Percentiles rank a stretch among this genome's conserved stretches.
Conservation (phyloP, 2,113 vertebrate species). For the Rhinichthys klamathensis region DNA sequence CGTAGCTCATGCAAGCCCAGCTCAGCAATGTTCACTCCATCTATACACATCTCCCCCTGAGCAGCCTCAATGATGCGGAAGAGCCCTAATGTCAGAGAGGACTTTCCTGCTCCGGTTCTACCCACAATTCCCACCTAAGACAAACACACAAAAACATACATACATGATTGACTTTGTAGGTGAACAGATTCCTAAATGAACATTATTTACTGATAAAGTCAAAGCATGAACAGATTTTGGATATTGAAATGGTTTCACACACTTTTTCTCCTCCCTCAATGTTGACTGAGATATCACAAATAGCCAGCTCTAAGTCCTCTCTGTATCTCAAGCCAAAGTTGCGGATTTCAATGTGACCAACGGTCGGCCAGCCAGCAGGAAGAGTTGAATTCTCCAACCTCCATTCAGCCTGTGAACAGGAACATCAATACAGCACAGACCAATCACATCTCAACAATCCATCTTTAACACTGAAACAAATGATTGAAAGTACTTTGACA, state of each 20-base stretch:
- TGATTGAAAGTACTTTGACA: neutral
- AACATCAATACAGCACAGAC: conserved; percentile 30
- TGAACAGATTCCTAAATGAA: neutral
- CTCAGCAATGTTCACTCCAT: conserved; percentile 84
- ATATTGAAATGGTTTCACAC: neutral
- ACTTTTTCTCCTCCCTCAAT: conserved; percentile 92
- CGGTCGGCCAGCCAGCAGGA: conserved; percentile 80
- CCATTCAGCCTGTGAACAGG: conserved; percentile 86
- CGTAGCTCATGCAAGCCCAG: conserved; percentile 92
- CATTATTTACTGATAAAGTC: neutral
- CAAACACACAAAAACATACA: neutral
- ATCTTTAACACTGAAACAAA: neutral
- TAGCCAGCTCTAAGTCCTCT: conserved; percentile 86
- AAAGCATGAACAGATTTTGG: neutral
- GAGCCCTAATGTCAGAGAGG: conserved; percentile 89
- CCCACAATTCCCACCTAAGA: conserved; percentile 94
- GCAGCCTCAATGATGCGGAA: conserved; percentile 93
- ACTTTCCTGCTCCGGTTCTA: conserved; percentile 94
- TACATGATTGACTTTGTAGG: neutral
- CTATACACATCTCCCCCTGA: conserved; percentile 87
- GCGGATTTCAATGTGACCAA: conserved; percentile 84
- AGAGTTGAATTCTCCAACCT: conserved; percentile 69
- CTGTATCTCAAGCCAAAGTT: conserved; percentile 86
- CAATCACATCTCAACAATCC: conserved; percentile 19
- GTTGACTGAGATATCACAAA: conserved; percentile 83